Conservation (phyloP, 2,888 invertebrate species). For the Gymnosoma rotundatum region DNA sequence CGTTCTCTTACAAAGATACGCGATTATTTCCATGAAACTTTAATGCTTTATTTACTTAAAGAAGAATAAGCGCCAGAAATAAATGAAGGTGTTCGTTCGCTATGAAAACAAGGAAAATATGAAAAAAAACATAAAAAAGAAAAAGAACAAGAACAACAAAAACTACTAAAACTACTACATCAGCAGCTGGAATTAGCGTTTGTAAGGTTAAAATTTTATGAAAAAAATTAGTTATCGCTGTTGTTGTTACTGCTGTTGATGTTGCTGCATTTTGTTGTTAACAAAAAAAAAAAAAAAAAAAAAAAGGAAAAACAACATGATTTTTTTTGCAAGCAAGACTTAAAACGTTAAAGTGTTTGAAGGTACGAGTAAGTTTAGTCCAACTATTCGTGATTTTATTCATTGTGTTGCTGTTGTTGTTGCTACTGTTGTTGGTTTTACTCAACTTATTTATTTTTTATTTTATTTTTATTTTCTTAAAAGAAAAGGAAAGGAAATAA, state of each 20-base stretch:
- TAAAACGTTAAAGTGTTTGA: constrained; percentile 68
- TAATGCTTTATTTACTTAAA: constrained; percentile 59
- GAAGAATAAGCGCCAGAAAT: constrained; percentile 56
- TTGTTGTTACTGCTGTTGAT: constrained; percentile 16
- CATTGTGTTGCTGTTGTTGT: constrained; percentile 30
- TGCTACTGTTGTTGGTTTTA: background rate
- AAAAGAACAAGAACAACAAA: constrained; percentile 39
- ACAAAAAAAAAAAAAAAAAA: constrained; percentile 3
- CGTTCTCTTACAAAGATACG: constrained; percentile 18
- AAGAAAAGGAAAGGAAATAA: constrained; percentile 46
- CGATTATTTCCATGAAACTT: constrained; percentile 61
- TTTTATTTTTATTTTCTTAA: constrained; percentile 17
- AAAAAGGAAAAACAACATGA: constrained; percentile 15
- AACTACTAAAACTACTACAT: constrained; percentile 1
- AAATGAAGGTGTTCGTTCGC: constrained; percentile 63
- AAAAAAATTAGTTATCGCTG: constrained; percentile 19
- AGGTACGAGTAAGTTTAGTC: constrained; percentile 46
- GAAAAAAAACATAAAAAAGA: background rate
- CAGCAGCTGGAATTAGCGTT: constrained; percentile 64
- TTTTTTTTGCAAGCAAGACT: constrained; percentile 28
- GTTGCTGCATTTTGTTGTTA: constrained; percentile 26
- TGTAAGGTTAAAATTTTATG: constrained; percentile 38
- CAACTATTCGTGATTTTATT: constrained; percentile 33
- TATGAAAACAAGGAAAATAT: constrained; percentile 42
- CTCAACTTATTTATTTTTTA: constrained; percentile 13